A percentile compares a stretch with the other conserved stretches of the same genome.
These are phyloP conservation scores for Calliphora vicina DNA, from an alignment of 1,140 invertebrate genomes.

Conservation along the genomic window DNA sequence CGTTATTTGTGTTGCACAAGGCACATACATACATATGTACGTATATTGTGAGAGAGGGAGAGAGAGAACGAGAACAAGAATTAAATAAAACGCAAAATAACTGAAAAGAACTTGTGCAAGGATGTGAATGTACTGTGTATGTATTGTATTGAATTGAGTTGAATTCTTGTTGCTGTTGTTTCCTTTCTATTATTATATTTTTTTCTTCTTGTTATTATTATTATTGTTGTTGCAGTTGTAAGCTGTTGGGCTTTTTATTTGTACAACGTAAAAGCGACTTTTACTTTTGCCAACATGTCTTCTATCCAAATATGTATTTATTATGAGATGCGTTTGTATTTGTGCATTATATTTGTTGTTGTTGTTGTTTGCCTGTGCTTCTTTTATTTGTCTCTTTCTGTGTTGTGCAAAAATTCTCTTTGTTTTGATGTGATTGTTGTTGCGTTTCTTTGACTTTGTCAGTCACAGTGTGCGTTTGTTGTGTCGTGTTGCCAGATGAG, in stretches of 20 bases:
- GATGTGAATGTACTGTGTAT: not conserved
- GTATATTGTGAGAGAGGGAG: not conserved
- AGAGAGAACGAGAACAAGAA: not conserved
- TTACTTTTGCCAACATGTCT: conserved; percentile 16
- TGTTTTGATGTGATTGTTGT: not conserved
- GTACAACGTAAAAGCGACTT: not conserved
- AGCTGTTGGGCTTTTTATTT: not conserved
- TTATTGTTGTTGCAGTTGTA: not conserved
- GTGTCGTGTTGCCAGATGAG: not conserved
- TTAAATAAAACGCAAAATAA: not conserved
- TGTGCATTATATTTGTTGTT: not conserved
- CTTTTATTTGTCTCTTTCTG: not conserved
- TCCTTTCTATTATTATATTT: not conserved
- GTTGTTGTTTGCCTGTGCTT: not conserved
- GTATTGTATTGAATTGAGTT: too few relatives aligned
- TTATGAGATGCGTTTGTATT: not conserved
- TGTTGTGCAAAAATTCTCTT: not conserved
- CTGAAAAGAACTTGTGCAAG: conserved; percentile 27
- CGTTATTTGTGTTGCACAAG: not conserved
- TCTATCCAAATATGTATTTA: too few relatives aligned
- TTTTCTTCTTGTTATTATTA: not conserved
- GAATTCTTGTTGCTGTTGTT: not conserved
- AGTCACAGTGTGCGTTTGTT: not conserved
- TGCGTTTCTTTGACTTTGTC: not conserved
- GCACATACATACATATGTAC: not conserved